These are phyloP conservation scores for Marcusenius ussheri DNA, from an alignment of 2,113 vertebrate species.

Conservation along the genomic window DNA sequence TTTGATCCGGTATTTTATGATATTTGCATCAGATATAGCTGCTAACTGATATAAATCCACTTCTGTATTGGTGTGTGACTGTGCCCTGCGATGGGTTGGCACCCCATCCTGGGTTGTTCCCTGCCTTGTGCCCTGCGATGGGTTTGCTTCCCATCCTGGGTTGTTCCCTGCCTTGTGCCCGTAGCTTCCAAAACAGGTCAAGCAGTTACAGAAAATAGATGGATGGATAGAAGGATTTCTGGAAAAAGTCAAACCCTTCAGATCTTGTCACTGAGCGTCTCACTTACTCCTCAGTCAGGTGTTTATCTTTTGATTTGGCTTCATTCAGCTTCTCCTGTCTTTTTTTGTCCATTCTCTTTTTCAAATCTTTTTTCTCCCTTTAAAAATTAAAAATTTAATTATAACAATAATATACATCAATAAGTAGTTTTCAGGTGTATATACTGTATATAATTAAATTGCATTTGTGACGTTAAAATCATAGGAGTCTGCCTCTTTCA, in stretches of 20 bases:
- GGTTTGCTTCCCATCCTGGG: background rate
- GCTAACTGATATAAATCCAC: background rate
- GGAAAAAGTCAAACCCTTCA: background rate
- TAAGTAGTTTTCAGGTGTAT: background rate
- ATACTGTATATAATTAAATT: background rate
- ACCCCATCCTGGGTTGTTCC: background rate
- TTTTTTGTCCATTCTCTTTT: conserved; percentile 96
- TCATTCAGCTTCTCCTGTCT: conserved; percentile 95
- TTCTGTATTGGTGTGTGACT: background rate
- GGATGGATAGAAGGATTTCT: background rate
- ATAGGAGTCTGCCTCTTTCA: background rate
- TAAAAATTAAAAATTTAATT: conserved; percentile 25
- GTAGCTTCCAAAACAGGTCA: background rate
- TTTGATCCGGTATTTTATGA: background rate
- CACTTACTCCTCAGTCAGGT: conserved; percentile 91
- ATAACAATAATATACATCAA: background rate
- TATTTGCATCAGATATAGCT: background rate
- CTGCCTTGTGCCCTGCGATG: background rate
- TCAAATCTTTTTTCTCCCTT: conserved; percentile 95
- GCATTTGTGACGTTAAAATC: background rate
- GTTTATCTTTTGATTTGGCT: conserved; percentile 94
- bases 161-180: background rate
- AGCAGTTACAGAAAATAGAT: background rate
- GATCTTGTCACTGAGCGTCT: background rate
- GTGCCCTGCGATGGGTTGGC: background rate